Percentiles rank a stretch among this genome's conserved stretches.
Conservation (phyloP, 2,888 invertebrate genomes). For the Napeogenes sylphis region DNA sequence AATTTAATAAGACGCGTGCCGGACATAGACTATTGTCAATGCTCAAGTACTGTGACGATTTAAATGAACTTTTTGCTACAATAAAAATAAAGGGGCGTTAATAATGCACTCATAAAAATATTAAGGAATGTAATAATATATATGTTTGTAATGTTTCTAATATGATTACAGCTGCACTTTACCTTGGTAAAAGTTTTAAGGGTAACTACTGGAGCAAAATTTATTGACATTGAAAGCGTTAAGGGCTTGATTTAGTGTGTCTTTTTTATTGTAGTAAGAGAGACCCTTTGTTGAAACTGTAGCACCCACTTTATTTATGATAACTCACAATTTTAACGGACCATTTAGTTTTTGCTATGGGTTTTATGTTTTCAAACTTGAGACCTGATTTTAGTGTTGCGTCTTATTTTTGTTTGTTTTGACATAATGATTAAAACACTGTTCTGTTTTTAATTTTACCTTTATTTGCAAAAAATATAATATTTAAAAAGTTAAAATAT, state of each 20-base stretch:
- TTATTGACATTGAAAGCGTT: conserved; percentile 21
- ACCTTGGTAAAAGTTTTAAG: not conserved
- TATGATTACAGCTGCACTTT: not conserved
- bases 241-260: conserved; percentile 23
- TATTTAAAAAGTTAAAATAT: too few relatives aligned
- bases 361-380: conserved; percentile 36
- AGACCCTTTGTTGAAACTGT: conserved; percentile 47
- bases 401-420: not conserved
- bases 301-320: conserved; percentile 57
- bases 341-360: conserved; percentile 54
- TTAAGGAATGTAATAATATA: not conserved
- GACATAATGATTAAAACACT: too few relatives aligned
- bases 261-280: conserved; percentile 32
- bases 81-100: conserved; percentile 30
- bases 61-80: conserved; percentile 30
- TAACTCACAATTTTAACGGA: conserved; percentile 59
- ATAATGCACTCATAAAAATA: conserved; percentile 14
- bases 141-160: not conserved
- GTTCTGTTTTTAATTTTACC: too few relatives aligned
- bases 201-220: conserved; percentile 16
- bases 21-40: conserved; percentile 52
- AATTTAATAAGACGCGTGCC: conserved; percentile 73
- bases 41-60: conserved; percentile 55
- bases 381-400: not conserved
- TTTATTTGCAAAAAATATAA: too few relatives aligned